Percentiles rank a stretch among this genome's conserved stretches.
Evolutionary conservation across 2,888 invertebrate species (phyloP).

Genomic region (Alentia gelatinosa): DNA sequence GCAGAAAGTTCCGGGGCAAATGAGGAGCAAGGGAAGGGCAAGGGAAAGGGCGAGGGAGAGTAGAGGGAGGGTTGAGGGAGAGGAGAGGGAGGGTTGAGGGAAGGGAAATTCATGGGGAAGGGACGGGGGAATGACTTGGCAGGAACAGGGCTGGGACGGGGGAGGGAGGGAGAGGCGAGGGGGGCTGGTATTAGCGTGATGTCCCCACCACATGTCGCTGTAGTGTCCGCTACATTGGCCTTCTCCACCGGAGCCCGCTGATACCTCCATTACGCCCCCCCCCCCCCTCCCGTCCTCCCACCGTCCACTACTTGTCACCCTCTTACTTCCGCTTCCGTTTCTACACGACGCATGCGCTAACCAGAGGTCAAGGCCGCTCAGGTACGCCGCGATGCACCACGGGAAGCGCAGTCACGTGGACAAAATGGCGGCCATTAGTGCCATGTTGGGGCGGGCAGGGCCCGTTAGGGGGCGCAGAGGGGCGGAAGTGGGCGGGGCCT

Average conservation of each 20-base stretch:
- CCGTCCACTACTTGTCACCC: no score
- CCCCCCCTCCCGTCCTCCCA: not conserved
- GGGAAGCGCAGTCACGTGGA: constrained; percentile 4
- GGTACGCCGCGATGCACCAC: not conserved
- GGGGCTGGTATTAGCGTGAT: not conserved
- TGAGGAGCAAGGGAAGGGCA: no score
- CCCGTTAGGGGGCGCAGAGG: not conserved
- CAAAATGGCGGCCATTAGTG: not conserved
- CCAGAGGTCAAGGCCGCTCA: not conserved
- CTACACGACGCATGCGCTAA: not conserved
- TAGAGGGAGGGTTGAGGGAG: not conserved
- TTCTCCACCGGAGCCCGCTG: not conserved
- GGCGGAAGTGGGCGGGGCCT: not conserved
- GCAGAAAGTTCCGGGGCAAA: no score
- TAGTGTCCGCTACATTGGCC: not conserved
- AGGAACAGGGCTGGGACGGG: no score
- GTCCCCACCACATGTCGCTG: not conserved
- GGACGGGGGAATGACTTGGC: no score
- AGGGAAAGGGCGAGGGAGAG: no score
- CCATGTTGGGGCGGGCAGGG: not conserved
- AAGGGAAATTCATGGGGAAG: no score
- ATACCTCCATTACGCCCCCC: not conserved
- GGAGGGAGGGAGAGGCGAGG: not conserved
- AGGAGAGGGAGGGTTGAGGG: not conserved
- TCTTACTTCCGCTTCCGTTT: not conserved